Percentiles rank a stretch among this genome's conserved stretches.
Conservation (phyloP, 2,113 vertebrate species). For the Tricholaema leucomelas region DNA sequence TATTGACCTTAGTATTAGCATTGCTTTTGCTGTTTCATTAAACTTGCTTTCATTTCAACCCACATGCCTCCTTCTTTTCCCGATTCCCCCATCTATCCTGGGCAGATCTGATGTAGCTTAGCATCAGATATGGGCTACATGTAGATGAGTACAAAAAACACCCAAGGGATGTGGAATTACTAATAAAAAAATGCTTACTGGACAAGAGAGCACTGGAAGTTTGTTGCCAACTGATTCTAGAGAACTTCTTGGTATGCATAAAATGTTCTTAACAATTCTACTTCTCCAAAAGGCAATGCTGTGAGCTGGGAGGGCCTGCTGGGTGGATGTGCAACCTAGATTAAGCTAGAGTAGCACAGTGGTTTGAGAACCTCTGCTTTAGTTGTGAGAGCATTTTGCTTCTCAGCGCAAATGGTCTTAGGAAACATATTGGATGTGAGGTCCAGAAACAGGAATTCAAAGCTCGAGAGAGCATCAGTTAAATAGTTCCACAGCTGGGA, state of each 20-base stretch:
- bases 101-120: too few relatives aligned
- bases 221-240: neutral
- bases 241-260: neutral
- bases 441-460: neutral
- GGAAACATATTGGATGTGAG: neutral
- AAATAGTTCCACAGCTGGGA: neutral
- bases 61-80: neutral
- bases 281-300: neutral
- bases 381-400: neutral
- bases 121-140: neutral
- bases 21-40: neutral
- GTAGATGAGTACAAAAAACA: neutral
- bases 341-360: neutral
- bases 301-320: neutral
- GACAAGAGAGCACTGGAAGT: neutral
- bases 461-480: neutral
- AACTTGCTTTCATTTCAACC: neutral
- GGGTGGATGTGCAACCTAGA: fast-evolving
- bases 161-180: neutral
- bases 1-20: neutral
- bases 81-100: too few relatives aligned
- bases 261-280: neutral
- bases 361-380: neutral
- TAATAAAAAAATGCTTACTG: neutral
- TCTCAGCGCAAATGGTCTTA: neutral